phyloP scores from a whole-genome alignment of 2,797 vertebrate species.

The Morus bassanus region DNA sequence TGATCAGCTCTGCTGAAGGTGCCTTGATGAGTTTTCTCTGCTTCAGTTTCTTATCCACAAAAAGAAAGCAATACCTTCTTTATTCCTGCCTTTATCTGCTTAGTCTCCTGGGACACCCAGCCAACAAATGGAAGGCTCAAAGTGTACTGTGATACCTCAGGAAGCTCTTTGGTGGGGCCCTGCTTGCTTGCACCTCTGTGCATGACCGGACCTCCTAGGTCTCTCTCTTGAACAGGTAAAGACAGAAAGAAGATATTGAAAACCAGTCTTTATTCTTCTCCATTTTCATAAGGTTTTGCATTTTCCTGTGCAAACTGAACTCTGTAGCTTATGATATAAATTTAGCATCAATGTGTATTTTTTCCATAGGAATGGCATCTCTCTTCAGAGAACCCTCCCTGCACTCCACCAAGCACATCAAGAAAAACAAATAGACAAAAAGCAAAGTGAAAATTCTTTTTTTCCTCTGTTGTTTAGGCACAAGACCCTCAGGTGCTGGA shows the following conservation, averaged over 20 bases:
- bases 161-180: not conserved
- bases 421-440: conserved; percentile 5
- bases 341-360: not conserved
- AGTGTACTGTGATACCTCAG: not conserved
- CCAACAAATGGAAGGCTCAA: not conserved
- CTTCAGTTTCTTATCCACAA: not conserved
- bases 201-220: not conserved
- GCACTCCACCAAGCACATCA: not conserved
- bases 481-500: conserved; percentile 99
- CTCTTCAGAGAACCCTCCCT: not conserved
- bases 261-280: not conserved
- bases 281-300: not conserved
- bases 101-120: not conserved
- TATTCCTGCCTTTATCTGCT: not conserved
- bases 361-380: not conserved
- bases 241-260: not conserved
- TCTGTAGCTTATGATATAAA: not conserved
- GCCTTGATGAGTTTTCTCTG: not conserved
- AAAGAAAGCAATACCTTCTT: not conserved
- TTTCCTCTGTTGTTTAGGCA: conserved; percentile 79
- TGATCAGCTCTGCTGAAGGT: not conserved
- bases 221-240: not conserved
- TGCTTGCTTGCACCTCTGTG: not conserved
- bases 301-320: not conserved
- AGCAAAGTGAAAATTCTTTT: conserved; percentile 33